Evolutionary conservation across 2,113 vertebrate species (phyloP).

Genomic region (Motacilla tschutschensis): DNA sequence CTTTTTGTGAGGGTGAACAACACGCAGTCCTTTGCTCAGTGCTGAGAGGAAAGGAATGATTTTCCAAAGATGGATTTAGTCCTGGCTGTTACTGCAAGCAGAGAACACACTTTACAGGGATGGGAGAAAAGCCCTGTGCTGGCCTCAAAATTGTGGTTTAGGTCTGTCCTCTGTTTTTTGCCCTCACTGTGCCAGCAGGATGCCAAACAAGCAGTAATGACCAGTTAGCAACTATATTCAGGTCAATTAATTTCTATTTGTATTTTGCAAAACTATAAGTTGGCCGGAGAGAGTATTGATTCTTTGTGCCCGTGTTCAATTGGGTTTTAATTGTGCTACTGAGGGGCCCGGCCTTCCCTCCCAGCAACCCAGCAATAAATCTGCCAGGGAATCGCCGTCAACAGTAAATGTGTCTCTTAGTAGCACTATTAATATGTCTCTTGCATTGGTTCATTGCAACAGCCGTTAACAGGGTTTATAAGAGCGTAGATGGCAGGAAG

Average conservation of each 20-base stretch:
- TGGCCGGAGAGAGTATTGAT: conserved; percentile 71
- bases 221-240: conserved; percentile 59
- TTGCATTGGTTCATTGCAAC: conserved; percentile 66
- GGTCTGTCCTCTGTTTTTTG: neutral
- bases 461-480: conserved; percentile 61
- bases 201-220: conserved; percentile 3
- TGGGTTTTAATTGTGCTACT: conserved; percentile 73
- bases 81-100: neutral
- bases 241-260: conserved; percentile 77
- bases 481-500: conserved; percentile 35
- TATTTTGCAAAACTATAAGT: conserved; percentile 69
- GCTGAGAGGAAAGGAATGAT: neutral
- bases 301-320: conserved; percentile 68
- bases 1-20: neutral
- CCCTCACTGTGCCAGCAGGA: neutral
- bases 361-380: conserved; percentile 65
- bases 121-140: neutral
- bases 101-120: neutral
- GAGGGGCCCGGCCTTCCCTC: conserved; percentile 60
- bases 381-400: conserved; percentile 67
- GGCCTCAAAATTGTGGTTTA: neutral
- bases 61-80: neutral
- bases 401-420: conserved; percentile 72
- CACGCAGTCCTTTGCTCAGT: neutral
- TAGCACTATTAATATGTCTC: conserved; percentile 75